Evolutionary conservation across 2,888 invertebrate species (phyloP).

Genomic region (Slavum lentiscoides): DNA sequence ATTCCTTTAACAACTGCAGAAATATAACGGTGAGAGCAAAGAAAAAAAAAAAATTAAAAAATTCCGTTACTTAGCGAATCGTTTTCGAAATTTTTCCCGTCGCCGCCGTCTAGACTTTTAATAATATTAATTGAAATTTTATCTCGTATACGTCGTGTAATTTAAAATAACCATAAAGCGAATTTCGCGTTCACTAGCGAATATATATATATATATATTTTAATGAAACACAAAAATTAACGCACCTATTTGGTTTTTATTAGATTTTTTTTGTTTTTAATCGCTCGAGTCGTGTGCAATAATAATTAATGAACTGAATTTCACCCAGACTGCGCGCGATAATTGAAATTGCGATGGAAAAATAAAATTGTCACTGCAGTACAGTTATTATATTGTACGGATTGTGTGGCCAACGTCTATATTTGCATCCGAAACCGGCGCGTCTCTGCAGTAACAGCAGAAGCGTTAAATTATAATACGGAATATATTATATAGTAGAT

Average conservation of each 20-base stretch:
- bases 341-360: background rate
- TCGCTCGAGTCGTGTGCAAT: background rate
- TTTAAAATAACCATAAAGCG: background rate
- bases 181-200: too few species aligned
- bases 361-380: background rate
- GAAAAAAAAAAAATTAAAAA: too few species aligned
- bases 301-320: background rate
- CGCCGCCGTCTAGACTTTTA: background rate
- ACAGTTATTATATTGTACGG: too few species aligned
- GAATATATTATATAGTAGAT: too few species aligned
- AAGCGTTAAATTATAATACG: too few species aligned
- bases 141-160: background rate
- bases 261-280: background rate
- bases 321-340: background rate
- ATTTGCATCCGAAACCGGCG: background rate
- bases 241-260: background rate
- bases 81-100: background rate
- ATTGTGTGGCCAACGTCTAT: background rate
- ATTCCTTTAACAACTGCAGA: conserved; percentile 1
- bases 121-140: conserved; percentile 14
- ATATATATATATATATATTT: too few species aligned
- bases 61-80: background rate
- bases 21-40: conserved; percentile 14
- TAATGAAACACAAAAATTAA: background rate
- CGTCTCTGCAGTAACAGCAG: too few species aligned